Conservation (phyloP, 2,888 invertebrate genomes). For the Invenusta paracnida region DNA sequence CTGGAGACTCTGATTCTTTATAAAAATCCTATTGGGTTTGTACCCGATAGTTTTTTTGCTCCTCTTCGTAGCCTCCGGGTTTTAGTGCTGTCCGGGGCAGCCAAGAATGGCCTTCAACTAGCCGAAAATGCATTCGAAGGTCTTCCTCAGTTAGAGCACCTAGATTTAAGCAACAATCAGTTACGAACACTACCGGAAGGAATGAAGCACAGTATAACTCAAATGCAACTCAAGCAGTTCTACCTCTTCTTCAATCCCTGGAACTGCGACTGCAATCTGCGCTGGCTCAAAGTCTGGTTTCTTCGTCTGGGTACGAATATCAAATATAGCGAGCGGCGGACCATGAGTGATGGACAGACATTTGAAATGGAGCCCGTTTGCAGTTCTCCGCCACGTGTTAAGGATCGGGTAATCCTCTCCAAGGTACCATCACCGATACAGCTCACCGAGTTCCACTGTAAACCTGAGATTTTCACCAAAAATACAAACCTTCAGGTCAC, state of each 20-base stretch:
- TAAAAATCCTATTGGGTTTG: conserved; percentile 26
- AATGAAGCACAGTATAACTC: neutral
- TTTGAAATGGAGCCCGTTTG: conserved; percentile 1
- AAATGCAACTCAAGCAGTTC: conserved; percentile 35
- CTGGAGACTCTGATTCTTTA: conserved; percentile 33
- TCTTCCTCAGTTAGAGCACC: neutral
- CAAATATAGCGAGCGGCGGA: conserved; percentile 26
- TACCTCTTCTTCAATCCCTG: conserved; percentile 30
- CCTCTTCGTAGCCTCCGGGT: neutral
- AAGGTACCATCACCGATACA: neutral
- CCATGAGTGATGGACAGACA: neutral
- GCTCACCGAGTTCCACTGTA: conserved; percentile 35
- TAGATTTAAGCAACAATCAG: conserved; percentile 37
- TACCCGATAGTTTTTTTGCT: conserved; percentile 35
- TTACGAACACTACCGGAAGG: conserved; percentile 20
- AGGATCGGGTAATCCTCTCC: neutral
- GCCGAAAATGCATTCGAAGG: conserved; percentile 16
- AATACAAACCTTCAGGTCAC: neutral
- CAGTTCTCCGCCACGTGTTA: neutral
- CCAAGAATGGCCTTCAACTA: conserved; percentile 20
- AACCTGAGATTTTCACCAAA: conserved; percentile 18
- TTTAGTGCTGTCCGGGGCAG: neutral
- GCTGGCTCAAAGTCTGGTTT: conserved; percentile 40
- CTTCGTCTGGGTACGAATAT: neutral
- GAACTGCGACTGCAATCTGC: conserved; percentile 39